Evolutionary conservation across 2,888 invertebrate genomes (phyloP), one percentile per base, ranked within the genome.

Genomic region (Kuschelorhynchus macadamiae): DNA sequence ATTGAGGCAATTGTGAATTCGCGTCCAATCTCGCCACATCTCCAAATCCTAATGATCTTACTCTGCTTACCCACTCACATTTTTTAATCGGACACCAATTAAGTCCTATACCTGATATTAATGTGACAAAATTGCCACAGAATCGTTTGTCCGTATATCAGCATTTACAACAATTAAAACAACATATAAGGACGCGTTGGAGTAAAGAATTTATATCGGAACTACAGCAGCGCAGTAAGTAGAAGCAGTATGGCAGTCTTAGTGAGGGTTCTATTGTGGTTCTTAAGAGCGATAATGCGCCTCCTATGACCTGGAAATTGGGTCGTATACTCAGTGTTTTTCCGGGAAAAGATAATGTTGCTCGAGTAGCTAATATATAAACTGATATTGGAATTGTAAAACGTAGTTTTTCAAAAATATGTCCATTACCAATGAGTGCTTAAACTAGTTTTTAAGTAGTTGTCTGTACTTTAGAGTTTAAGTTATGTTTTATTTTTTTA

Each of bases 161-260:
- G 50, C 44, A 47, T 8, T 25, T 70, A 8, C 60, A 70, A 44
- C 63, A 64, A 20, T 36, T 55, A 17, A 21, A 18, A 18, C 67
- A 64, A 21, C 56, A 70, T 47, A 67, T 72, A 33, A 70, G 70
- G 70, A 41, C 25, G 33, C 12, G 59, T 16, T 62, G 53, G 53
- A 62, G 12, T 0, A 53, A 53, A 18, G 62, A 62, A 32, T 62
- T 71, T 50, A n/a, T 69, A 3, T 36, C 44, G 0, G 61, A 71
- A 14, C 63, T 73, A 1, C 72, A 73, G 44, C 36, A 49, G n/a
- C 53, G 70, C 1, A 17, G 47, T 1, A 72, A 74, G 42, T 72
- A 67, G 70, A 62, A 63, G 25, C 12, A 20, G 7, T 17, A 49
- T 32, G 33, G 16, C 25, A 11, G 7, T 11, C 12, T 59, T 0